Conservation (phyloP, 2,888 invertebrate genomes). For the Galerucella nymphaeae region DNA sequence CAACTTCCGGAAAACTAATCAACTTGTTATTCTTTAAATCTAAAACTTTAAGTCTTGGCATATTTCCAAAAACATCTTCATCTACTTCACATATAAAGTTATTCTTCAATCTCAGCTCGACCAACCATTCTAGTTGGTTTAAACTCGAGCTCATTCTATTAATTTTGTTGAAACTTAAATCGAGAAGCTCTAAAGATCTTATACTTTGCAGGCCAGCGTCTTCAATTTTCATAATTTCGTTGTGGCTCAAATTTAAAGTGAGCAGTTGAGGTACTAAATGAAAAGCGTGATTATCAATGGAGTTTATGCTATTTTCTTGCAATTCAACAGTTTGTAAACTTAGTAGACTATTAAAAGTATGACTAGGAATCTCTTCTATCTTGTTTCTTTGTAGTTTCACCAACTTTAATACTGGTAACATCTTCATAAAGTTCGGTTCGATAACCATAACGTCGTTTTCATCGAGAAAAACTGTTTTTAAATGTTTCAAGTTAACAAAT, state of each 20-base stretch:
- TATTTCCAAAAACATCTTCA: constrained; percentile 83
- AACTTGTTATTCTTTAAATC: constrained; percentile 83
- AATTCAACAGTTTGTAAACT: constrained; percentile 79
- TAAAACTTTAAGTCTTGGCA: constrained; percentile 85
- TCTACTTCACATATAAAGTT: constrained; percentile 84
- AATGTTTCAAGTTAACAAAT: constrained; percentile 76
- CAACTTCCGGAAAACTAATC: constrained; percentile 77
- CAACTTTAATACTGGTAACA: constrained; percentile 74
- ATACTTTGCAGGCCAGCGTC: constrained; percentile 79
- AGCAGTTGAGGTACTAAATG: constrained; percentile 81
- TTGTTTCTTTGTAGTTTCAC: constrained; percentile 75
- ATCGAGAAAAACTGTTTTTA: constrained; percentile 82
- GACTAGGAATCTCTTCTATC: constrained; percentile 79
- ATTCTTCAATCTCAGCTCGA: constrained; percentile 86
- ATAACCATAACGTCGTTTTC: constrained; percentile 82
- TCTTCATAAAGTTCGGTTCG: constrained; percentile 77
- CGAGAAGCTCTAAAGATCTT: constrained; percentile 84
- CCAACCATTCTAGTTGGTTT: constrained; percentile 85
- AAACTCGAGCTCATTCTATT: constrained; percentile 75
- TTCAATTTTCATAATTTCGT: constrained; percentile 80
- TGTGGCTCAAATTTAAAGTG: constrained; percentile 85
- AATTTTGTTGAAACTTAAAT: constrained; percentile 84
- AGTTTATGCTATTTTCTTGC: constrained; percentile 82
- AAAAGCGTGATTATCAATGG: constrained; percentile 80
- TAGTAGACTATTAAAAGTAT: constrained; percentile 81